Conservation (phyloP, 2,888 invertebrate genomes). For the Tenthredo scrophulariae region DNA sequence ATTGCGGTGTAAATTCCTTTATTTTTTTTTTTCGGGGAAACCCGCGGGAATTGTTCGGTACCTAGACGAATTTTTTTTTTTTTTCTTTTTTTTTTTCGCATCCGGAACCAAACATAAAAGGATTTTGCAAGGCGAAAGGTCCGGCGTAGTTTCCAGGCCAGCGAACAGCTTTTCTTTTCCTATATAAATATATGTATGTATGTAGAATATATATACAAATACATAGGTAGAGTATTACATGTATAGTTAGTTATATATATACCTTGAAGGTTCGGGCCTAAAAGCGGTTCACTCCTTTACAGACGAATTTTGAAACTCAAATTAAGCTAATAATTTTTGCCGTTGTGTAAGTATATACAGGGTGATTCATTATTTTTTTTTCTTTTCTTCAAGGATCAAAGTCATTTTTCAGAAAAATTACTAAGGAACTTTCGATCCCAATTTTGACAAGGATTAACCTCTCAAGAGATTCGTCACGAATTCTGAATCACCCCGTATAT, state of each 20-base stretch:
- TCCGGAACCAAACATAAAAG: background rate
- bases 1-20: background rate
- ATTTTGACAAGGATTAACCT: too few species aligned
- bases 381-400: too few species aligned
- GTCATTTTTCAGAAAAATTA: too few species aligned
- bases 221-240: background rate
- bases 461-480: too few species aligned
- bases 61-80: background rate
- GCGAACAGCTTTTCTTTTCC: background rate
- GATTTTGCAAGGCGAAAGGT: background rate
- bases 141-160: background rate
- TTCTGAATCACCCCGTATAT: background rate
- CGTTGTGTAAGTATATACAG: background rate
- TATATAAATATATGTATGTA: background rate
- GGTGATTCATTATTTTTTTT: too few species aligned
- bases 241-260: too few species aligned
- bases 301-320: slow-evolving; percentile 1
- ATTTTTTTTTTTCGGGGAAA: background rate
- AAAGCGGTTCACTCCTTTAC: background rate
- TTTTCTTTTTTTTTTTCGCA: background rate
- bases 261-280: background rate
- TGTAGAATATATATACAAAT: background rate
- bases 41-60: background rate
- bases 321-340: background rate
- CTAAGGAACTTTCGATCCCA: too few species aligned